Conservation (phyloP, 2,888 invertebrate species). For the Chrysotoxum bicinctum region DNA sequence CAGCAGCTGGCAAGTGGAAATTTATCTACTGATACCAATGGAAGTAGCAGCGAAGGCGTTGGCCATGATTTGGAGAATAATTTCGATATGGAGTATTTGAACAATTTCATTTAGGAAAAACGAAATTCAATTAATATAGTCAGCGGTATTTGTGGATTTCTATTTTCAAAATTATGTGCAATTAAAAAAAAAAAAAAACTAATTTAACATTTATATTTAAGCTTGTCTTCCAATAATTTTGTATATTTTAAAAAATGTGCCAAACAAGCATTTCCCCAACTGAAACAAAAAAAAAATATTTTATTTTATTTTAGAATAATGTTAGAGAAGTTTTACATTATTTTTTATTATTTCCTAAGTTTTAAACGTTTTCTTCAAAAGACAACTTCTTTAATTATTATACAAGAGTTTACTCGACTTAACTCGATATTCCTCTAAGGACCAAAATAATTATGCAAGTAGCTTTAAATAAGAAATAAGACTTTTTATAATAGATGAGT, state of each 20-base stretch:
- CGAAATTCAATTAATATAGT: background rate
- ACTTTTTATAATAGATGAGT: background rate
- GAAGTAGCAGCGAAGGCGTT: constrained; percentile 28
- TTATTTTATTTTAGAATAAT: background rate
- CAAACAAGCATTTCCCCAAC: constrained; percentile 1
- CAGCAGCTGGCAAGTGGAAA: constrained; percentile 18
- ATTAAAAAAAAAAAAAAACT: background rate
- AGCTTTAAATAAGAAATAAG: constrained; percentile 42
- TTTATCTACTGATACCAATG: background rate
- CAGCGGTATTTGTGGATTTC: background rate
- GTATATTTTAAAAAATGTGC: constrained; percentile 7
- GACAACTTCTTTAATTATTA: constrained; percentile 16
- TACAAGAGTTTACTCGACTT: background rate
- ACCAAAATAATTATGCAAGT: constrained; percentile 18
- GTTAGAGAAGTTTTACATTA: background rate
- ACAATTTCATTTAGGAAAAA: constrained; percentile 76
- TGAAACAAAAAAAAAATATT: background rate
- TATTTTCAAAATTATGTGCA: constrained; percentile 38
- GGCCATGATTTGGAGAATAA: constrained; percentile 75
- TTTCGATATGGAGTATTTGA: constrained; percentile 81
- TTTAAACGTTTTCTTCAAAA: constrained; percentile 44
- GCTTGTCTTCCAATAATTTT: constrained; percentile 44
- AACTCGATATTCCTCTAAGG: constrained; percentile 56
- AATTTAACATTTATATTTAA: background rate
- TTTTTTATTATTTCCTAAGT: background rate